phyloP scores from a whole-genome alignment of 1,140 invertebrate species.

The Drosophila nannoptera region DNA sequence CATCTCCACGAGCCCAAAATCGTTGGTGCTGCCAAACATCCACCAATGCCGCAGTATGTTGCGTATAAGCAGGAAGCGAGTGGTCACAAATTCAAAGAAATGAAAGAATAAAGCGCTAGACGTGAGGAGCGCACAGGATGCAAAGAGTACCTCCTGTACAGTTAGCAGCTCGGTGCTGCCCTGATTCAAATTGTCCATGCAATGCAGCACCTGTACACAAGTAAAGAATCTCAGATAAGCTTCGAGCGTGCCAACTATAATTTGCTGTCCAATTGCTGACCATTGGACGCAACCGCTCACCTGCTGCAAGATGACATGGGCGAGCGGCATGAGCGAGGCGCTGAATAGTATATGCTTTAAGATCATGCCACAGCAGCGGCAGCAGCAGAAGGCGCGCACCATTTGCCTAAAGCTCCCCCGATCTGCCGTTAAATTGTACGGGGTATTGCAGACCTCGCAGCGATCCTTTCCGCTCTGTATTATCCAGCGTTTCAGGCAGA shows the following conservation, averaged over 20 bases:
- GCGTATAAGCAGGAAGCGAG: conserved; percentile 64
- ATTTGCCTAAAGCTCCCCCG: conserved; percentile 62
- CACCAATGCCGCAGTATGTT: conserved; percentile 75
- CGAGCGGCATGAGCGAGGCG: conserved; percentile 63
- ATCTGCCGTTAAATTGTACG: conserved; percentile 57
- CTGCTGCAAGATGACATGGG: conserved; percentile 71
- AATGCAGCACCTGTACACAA: conserved; percentile 63
- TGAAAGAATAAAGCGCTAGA: conserved; percentile 74
- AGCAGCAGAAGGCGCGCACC: conserved; percentile 63
- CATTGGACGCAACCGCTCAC: conserved; percentile 39
- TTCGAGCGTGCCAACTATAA: conserved; percentile 1
- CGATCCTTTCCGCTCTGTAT: conserved; percentile 68
- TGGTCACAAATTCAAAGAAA: conserved; percentile 74
- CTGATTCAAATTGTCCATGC: conserved; percentile 73
- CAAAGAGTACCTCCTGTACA: conserved; percentile 66
- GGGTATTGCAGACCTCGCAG: conserved; percentile 64
- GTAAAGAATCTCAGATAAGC: conserved; percentile 46
- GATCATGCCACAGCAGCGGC: conserved; percentile 63
- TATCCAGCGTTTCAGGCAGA: conserved; percentile 72
- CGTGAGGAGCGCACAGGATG: conserved; percentile 67
- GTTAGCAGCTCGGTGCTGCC: conserved; percentile 63
- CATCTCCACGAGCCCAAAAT: conserved; percentile 63
- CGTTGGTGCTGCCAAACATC: conserved; percentile 71
- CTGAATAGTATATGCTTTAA: conserved; percentile 67
- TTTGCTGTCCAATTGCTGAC: not conserved